A percentile compares a stretch with the other conserved stretches of the same genome.
phyloP scores from a whole-genome alignment of 2,113 vertebrate species.

The Falco punctatus region DNA sequence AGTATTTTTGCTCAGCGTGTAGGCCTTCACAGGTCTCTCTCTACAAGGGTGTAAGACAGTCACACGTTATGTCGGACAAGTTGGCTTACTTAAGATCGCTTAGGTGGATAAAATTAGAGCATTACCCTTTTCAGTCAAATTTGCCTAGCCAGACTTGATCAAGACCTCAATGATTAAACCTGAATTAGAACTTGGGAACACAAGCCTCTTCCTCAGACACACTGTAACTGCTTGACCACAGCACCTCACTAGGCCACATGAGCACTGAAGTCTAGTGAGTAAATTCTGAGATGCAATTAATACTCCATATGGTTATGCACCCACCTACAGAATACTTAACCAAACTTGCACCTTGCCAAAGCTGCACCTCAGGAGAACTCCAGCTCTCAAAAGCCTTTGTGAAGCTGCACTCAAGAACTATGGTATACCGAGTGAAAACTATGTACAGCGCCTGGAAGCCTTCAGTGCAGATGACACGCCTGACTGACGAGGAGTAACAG shows the following conservation, averaged over 20 bases:
- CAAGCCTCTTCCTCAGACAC: not conserved
- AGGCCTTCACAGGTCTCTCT: not conserved
- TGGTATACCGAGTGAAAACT: rapidly evolving
- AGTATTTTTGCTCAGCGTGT: not conserved
- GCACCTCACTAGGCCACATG: no score
- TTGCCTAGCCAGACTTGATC: not conserved
- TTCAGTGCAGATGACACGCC: not conserved
- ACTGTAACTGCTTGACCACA: not conserved
- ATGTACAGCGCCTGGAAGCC: not conserved
- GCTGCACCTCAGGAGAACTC: rapidly evolving
- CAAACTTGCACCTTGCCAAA: not conserved
- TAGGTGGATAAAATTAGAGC: not conserved
- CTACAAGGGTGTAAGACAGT: not conserved
- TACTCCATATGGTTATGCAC: no score
- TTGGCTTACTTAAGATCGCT: not conserved
- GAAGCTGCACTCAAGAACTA: not conserved
- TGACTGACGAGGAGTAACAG: rapidly evolving
- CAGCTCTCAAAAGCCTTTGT: not conserved
- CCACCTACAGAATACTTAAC: not conserved
- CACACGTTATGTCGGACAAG: not conserved
- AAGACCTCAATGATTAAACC: not conserved
- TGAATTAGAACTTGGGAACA: not conserved
- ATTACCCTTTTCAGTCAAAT: not conserved
- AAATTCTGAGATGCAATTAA: not conserved
- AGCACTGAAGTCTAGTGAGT: not conserved